Percentiles rank a stretch among this genome's conserved stretches.
Conservation (phyloP, 1,140 invertebrate species). For the Linepithema humile region DNA sequence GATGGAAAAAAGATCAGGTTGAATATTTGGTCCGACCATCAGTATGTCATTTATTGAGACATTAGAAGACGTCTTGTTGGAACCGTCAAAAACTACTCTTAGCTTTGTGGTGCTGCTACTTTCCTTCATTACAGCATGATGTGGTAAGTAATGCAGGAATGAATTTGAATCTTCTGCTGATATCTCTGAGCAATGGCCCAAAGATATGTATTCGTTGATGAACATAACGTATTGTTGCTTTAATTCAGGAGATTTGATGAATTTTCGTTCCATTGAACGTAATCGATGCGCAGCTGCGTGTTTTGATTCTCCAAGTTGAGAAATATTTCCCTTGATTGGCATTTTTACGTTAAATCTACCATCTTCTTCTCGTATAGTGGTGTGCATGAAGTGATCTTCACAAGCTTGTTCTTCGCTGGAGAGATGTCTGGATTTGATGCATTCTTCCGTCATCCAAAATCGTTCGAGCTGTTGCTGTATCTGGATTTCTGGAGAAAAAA, state of each 20-base stretch:
- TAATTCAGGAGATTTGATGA: neutral
- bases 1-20: neutral
- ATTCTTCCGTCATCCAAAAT: no score
- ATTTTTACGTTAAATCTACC: no score
- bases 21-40: accelerated
- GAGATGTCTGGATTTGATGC: no score
- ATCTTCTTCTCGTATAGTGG: no score
- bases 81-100: neutral
- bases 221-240: neutral
- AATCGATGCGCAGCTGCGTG: no score
- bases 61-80: neutral
- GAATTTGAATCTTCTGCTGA: accelerated
- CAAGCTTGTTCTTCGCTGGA: no score
- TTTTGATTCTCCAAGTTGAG: no score
- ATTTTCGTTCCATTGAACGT: neutral
- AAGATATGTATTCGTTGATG: neutral
- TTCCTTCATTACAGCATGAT: neutral
- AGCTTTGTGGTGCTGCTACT: neutral
- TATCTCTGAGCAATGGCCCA: neutral
- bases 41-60: neutral
- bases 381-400: no score
- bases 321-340: no score
- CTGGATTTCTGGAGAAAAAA: no score
- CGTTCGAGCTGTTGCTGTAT: no score
- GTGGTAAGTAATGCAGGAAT: neutral